A percentile compares a stretch with the other conserved stretches of the same genome.
Conservation (phyloP, 2,113 vertebrate species). For the Shinisaurus crocodilurus region DNA sequence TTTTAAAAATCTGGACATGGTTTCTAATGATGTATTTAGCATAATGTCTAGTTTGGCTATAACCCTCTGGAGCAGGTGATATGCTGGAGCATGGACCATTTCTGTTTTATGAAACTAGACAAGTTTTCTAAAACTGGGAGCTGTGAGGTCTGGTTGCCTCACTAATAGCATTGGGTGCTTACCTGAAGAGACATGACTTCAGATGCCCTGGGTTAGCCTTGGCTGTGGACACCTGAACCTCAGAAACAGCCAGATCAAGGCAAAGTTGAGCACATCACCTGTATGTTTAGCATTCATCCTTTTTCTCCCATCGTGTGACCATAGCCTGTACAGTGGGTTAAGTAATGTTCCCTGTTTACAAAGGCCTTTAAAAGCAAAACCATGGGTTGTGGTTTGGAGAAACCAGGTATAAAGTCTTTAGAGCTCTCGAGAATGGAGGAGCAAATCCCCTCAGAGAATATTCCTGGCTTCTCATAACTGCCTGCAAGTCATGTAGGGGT, state of each 20-base stretch:
- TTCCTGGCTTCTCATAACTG: too few relatives aligned
- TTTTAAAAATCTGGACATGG: too few relatives aligned
- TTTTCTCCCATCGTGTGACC: not conserved
- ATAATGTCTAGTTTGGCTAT: not conserved
- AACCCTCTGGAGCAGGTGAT: not conserved
- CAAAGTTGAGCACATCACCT: not conserved
- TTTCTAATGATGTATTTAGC: too few relatives aligned
- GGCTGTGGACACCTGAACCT: not conserved
- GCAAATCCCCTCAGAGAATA: not conserved
- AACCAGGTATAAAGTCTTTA: not conserved
- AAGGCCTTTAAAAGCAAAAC: not conserved
- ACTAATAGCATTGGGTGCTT: too few relatives aligned
- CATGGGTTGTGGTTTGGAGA: not conserved
- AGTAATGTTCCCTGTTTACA: not conserved
- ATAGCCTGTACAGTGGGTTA: too few relatives aligned
- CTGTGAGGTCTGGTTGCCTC: not conserved
- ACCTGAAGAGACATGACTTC: not conserved
- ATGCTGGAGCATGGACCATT: not conserved
- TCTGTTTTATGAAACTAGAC: not conserved
- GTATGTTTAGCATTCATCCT: not conserved
- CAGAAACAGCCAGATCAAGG: not conserved
- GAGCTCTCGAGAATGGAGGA: not conserved
- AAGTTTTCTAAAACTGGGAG: not conserved
- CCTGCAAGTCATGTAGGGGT: not conserved
- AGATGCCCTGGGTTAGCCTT: not conserved